A percentile compares a stretch with the other conserved stretches of the same genome.
phyloP scores from a whole-genome alignment of 2,113 vertebrate species.

The Equus quagga region DNA sequence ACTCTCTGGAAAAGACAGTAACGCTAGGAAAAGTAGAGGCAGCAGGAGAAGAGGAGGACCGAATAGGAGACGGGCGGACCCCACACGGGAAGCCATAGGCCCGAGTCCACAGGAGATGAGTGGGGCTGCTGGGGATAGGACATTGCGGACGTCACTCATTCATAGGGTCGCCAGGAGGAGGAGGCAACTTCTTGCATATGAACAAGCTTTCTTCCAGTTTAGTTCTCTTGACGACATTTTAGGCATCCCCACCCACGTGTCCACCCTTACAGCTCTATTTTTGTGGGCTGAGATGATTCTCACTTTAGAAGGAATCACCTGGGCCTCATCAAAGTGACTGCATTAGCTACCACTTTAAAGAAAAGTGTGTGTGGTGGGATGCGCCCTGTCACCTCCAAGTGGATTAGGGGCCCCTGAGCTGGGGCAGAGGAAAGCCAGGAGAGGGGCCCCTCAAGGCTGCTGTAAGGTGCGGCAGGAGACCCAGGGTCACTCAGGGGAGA shows the following conservation, averaged over 20 bases:
- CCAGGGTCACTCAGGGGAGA: neutral
- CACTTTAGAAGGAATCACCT: neutral
- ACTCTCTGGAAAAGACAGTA: too few species aligned
- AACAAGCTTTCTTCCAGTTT: neutral
- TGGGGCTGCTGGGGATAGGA: too few species aligned
- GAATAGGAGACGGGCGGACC: too few species aligned
- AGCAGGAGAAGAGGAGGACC: too few species aligned
- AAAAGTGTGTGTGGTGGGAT: fast-evolving
- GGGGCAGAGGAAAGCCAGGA: neutral
- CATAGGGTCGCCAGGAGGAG: too few species aligned
- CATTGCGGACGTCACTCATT: too few species aligned
- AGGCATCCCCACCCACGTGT: neutral
- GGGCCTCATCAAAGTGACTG: neutral
- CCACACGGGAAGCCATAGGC: too few species aligned
- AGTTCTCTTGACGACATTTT: neutral
- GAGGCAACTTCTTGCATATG: neutral
- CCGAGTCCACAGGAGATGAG: too few species aligned
- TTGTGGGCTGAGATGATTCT: neutral
- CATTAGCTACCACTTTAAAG: neutral
- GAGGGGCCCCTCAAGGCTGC: neutral
- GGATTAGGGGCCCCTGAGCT: neutral
- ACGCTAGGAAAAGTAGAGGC: too few species aligned
- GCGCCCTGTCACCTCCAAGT: neutral
- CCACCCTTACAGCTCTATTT: neutral
- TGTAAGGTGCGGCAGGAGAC: neutral